Conservation (phyloP, 1,140 invertebrate species). For the Anastrepha ludens region DNA sequence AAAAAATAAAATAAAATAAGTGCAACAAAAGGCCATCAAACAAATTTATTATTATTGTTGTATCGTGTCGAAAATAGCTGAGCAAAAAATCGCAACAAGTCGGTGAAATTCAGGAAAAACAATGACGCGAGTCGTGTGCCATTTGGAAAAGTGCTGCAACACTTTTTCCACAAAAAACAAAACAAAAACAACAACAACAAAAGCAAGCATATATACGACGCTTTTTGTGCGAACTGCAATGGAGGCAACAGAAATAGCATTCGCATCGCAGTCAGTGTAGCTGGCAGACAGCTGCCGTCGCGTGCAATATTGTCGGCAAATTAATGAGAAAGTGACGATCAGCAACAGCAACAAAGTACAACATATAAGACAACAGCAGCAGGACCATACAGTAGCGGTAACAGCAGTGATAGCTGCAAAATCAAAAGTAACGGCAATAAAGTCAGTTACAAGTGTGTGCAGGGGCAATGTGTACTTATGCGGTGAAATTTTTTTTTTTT, state of each 20-base stretch:
- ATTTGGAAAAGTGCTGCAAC: constrained; percentile 19
- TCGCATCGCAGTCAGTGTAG: too few relatives aligned
- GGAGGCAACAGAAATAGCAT: too few relatives aligned
- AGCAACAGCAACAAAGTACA: neutral
- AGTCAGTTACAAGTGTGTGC: neutral
- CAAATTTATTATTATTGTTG: constrained; percentile 34
- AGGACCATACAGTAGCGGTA: neutral
- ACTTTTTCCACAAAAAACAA: neutral
- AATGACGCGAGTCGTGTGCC: constrained; percentile 22
- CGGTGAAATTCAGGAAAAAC: neutral
- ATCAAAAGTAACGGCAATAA: constrained; percentile 36
- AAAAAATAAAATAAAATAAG: neutral
- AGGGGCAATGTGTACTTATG: neutral
- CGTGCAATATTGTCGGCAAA: constrained; percentile 42
- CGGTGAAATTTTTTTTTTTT: neutral
- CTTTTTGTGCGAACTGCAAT: too few relatives aligned
- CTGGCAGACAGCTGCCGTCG: neutral
- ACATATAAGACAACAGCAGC: neutral
- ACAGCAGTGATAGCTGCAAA: neutral
- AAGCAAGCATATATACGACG: neutral
- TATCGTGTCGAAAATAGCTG: constrained; percentile 14
- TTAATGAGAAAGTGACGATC: constrained; percentile 23
- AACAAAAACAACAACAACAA: constrained; percentile 12
- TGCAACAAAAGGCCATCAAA: neutral
- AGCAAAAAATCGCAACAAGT: constrained; percentile 6